These are phyloP conservation scores for Lamellibrachia columna DNA, from an alignment of 2,888 invertebrate genomes.

Conservation along the genomic window DNA sequence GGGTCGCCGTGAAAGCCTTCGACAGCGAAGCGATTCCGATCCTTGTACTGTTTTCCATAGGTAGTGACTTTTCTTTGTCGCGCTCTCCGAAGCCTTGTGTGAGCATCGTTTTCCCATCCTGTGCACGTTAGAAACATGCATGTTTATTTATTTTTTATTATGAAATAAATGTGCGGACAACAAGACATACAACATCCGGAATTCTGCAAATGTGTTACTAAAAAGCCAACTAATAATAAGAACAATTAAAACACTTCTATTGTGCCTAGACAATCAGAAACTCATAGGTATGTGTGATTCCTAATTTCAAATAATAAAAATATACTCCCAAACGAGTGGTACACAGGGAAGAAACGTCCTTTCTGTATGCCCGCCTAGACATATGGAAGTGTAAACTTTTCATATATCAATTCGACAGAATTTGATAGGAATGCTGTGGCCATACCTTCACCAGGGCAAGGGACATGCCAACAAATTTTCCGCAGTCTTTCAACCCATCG, in stretches of 20 bases:
- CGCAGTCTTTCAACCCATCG: constrained; percentile 40
- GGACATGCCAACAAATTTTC: constrained; percentile 45
- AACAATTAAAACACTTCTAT: no score
- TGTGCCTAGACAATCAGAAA: no score
- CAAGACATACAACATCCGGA: background rate
- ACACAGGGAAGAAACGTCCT: no score
- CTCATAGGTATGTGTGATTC: no score
- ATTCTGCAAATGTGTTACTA: no score
- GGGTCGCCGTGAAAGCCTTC: constrained; percentile 53
- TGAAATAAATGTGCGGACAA: background rate
- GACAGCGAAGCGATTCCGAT: constrained; percentile 55
- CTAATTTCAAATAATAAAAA: no score
- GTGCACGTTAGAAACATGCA: background rate
- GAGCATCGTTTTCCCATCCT: constrained; percentile 43
- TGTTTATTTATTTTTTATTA: background rate
- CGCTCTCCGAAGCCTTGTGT: constrained; percentile 48
- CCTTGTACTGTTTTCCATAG: constrained; percentile 45
- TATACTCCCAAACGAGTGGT: no score
- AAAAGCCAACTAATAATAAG: no score
- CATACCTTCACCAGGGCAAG: constrained; percentile 42
- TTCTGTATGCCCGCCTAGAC: no score
- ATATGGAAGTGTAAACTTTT: no score
- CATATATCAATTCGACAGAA: no score
- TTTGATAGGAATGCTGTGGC: no score
- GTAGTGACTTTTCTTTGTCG: constrained; percentile 42